These are phyloP conservation scores for Rhea americana DNA, from an alignment of 2,113 vertebrate species.

Conservation along the genomic window DNA sequence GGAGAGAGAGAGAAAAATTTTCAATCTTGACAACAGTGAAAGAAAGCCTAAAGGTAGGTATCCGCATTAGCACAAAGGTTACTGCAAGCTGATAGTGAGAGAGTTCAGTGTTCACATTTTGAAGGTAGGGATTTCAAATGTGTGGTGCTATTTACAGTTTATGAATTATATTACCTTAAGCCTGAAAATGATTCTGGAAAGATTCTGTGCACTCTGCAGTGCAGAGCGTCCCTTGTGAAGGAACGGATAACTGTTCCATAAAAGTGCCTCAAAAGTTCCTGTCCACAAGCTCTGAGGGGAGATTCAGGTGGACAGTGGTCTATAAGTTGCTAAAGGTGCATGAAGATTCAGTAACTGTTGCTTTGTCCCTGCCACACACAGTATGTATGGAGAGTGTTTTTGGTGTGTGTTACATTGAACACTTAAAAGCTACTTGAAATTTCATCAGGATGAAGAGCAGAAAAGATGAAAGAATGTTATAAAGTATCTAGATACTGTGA, in stretches of 20 bases:
- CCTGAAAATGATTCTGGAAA: not conserved
- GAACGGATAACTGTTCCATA: not conserved
- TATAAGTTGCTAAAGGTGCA: not conserved
- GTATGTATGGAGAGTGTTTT: not conserved
- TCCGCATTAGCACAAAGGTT: not conserved
- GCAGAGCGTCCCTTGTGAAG: not conserved
- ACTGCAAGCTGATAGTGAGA: not conserved
- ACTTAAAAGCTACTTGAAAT: conserved; percentile 27
- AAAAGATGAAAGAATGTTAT: conserved; percentile 22
- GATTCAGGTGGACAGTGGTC: not conserved
- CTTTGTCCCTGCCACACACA: not conserved
- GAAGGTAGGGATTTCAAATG: not conserved
- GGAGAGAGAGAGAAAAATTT: conserved; percentile 77
- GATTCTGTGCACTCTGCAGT: not conserved
- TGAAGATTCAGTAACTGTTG: not conserved
- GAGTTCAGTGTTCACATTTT: not conserved
- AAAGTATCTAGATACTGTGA: conserved; percentile 30
- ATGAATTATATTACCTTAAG: not conserved
- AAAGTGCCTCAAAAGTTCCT: not conserved
- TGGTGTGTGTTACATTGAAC: not conserved
- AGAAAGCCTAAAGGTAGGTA: conserved; percentile 87
- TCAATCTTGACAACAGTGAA: conserved; percentile 76
- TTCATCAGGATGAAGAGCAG: conserved; percentile 37
- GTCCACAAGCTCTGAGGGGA: not conserved
- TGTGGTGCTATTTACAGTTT: not conserved